Conservation (phyloP, 1,140 invertebrate genomes). For the Arctopsyche grandis region DNA sequence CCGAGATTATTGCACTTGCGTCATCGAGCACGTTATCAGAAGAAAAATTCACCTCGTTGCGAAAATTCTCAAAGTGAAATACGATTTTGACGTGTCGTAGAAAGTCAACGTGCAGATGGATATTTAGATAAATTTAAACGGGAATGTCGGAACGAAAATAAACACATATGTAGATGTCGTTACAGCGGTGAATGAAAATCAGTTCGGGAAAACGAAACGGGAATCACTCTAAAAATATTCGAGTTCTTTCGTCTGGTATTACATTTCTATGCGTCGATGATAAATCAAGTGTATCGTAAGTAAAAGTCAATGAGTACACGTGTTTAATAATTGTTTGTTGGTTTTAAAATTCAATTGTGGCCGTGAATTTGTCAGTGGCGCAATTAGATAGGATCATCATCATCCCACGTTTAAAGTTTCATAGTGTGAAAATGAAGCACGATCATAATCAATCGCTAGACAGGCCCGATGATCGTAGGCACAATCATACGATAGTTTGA, state of each 20-base stretch:
- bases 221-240: neutral
- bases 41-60: neutral
- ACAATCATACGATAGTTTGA: no score
- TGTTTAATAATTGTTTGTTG: no score
- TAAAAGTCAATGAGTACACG: no score
- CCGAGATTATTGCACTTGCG: neutral
- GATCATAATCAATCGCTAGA: no score
- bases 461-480: no score
- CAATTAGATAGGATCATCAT: neutral
- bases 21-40: neutral
- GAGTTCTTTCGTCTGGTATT: neutral
- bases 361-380: slow-evolving; percentile 28
- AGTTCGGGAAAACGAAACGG: slow-evolving; percentile 25
- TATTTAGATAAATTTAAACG: slow-evolving; percentile 27
- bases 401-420: no score
- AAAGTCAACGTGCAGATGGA: neutral
- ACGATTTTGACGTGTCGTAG: neutral
- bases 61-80: neutral
- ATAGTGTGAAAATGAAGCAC: no score
- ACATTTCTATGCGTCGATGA: neutral
- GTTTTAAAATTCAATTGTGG: neutral
- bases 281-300: neutral
- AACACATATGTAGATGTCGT: slow-evolving; percentile 25
- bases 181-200: slow-evolving; percentile 26
- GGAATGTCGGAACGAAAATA: slow-evolving; percentile 41